Conservation (phyloP, 2,888 invertebrate species). For the Synanthedon formicaeformis region DNA sequence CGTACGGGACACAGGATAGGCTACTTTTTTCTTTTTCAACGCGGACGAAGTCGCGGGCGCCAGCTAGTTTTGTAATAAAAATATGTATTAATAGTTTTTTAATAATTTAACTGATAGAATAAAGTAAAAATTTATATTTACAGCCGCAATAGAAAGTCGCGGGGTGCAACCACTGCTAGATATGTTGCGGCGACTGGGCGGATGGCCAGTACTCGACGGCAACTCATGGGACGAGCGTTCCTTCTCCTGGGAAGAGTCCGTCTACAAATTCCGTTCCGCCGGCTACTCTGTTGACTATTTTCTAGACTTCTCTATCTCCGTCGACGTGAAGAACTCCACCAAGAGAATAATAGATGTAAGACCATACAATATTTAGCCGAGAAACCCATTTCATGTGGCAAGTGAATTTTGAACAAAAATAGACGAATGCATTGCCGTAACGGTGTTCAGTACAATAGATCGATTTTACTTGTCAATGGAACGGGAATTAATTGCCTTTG, state of each 20-base stretch:
- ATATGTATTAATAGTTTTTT: no score
- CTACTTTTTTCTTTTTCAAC: no score
- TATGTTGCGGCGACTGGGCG: constrained; percentile 83
- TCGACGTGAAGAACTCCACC: constrained; percentile 90
- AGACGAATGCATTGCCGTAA: not conserved
- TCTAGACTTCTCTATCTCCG: constrained; percentile 89
- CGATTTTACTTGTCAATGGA: no score
- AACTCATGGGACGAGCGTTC: constrained; percentile 76
- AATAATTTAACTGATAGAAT: no score
- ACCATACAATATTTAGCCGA: constrained; percentile 2
- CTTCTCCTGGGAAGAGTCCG: constrained; percentile 86
- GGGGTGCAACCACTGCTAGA: constrained; percentile 79
- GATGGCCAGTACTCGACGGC: constrained; percentile 93
- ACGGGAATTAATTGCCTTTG: not conserved
- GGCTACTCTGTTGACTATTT: constrained; percentile 93
- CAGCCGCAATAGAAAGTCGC: constrained; percentile 84
- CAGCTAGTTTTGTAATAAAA: no score
- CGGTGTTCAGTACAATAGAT: no score
- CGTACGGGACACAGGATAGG: no score
- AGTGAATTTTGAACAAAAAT: not conserved
- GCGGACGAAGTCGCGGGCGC: no score
- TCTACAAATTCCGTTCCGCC: constrained; percentile 81
- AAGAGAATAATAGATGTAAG: constrained; percentile 87
- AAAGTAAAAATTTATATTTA: constrained; percentile 1
- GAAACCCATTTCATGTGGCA: not conserved